These are phyloP conservation scores for Lysandra coridon DNA, from an alignment of 2,888 invertebrate genomes.

Conservation along the genomic window DNA sequence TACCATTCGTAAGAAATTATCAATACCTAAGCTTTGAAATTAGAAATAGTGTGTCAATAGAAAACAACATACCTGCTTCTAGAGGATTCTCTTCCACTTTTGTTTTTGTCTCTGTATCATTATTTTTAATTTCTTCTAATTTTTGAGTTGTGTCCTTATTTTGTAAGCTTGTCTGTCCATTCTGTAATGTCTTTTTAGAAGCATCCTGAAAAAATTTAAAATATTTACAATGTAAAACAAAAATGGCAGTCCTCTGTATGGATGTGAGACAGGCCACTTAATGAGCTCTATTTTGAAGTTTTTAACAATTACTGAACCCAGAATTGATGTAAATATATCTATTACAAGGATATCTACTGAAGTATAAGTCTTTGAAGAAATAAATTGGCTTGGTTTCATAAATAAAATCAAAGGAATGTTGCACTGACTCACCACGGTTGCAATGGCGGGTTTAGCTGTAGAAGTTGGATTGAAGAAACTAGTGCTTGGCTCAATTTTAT, in stretches of 20 bases:
- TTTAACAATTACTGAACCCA: not conserved
- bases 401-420: slow-evolving; percentile 23
- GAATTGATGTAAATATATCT: not conserved
- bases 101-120: slow-evolving; percentile 53
- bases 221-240: slow-evolving; percentile 33
- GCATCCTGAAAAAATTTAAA: slow-evolving; percentile 41
- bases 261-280: not conserved
- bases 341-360: not conserved
- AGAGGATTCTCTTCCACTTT: slow-evolving; percentile 58
- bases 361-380: not conserved
- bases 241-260: slow-evolving; percentile 41
- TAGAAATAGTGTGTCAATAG: not conserved
- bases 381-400: slow-evolving; percentile 11
- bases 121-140: slow-evolving; percentile 51
- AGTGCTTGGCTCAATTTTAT: slow-evolving; percentile 69
- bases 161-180: slow-evolving; percentile 46
- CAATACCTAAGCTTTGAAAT: not conserved
- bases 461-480: slow-evolving; percentile 65
- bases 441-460: slow-evolving; percentile 54
- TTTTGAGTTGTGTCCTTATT: slow-evolving; percentile 49
- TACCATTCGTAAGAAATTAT: not conserved
- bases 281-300: not conserved
- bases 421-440: slow-evolving; percentile 62
- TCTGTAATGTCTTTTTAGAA: slow-evolving; percentile 44
- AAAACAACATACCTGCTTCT: slow-evolving; percentile 59